Conservation (phyloP, 2,797 vertebrate genomes). For the Pygocentrus nattereri region DNA sequence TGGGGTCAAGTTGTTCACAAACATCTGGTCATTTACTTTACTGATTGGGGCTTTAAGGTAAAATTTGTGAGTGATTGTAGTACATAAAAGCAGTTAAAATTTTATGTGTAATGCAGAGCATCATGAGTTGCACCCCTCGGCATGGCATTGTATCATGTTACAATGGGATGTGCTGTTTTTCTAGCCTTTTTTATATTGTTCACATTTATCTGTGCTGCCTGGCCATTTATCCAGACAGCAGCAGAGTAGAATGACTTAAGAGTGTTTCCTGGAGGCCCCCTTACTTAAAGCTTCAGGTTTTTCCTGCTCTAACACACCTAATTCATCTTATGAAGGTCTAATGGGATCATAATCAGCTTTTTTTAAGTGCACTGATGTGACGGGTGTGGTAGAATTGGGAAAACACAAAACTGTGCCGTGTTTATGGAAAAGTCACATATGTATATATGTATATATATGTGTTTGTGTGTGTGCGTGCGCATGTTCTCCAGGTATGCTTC, state of each 20-base stretch:
- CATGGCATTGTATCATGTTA: neutral
- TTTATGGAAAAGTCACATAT: neutral
- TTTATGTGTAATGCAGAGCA: neutral
- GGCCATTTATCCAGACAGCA: neutral
- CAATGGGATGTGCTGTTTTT: neutral
- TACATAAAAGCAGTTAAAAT: neutral
- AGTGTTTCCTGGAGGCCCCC: no score
- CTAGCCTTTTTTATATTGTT: neutral
- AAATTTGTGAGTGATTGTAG: no score
- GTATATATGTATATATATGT: slow-evolving; percentile 4
- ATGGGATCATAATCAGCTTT: neutral
- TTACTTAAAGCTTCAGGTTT: neutral
- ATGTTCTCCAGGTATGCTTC: slow-evolving; percentile 86
- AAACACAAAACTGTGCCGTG: neutral
- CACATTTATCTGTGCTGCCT: neutral
- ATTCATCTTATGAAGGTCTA: neutral
- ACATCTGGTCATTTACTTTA: neutral
- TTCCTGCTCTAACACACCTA: neutral
- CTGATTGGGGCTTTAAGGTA: neutral
- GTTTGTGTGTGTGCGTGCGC: slow-evolving; percentile 33
- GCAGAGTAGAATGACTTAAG: no score
- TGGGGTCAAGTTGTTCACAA: neutral
- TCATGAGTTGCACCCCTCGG: neutral
- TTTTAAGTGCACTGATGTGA: neutral
- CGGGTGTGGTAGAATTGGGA: neutral